phyloP scores from a whole-genome alignment of 2,797 vertebrate genomes.

The Aphelocoma californica region DNA sequence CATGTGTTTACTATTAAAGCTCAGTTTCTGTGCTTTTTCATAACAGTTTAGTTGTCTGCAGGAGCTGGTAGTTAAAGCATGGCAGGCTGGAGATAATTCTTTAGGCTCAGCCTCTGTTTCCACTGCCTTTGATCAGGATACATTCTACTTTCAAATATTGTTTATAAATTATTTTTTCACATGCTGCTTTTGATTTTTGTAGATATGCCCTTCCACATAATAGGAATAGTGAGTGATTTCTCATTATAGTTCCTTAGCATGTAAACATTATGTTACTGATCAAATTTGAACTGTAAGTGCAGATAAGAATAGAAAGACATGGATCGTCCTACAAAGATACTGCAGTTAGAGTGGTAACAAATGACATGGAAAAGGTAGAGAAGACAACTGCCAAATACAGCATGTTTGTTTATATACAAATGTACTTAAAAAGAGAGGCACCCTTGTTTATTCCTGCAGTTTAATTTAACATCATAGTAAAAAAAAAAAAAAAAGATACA shows the following conservation, averaged over 20 bases:
- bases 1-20: conserved; percentile 46
- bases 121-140: conserved; percentile 38
- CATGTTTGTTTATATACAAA: neutral
- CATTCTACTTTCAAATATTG: neutral
- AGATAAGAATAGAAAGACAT: neutral
- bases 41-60: conserved; percentile 26
- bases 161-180: neutral
- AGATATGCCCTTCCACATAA: neutral
- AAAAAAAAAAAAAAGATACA: neutral
- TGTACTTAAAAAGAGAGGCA: neutral
- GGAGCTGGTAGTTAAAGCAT: conserved; percentile 7
- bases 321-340: neutral
- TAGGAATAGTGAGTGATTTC: neutral
- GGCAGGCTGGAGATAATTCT: conserved; percentile 18
- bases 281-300: neutral
- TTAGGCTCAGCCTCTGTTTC: conserved; percentile 12
- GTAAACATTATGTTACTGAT: neutral
- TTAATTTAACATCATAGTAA: neutral
- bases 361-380: neutral
- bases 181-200: neutral
- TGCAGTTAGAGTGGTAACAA: neutral
- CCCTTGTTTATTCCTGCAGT: neutral
- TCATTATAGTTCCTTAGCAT: neutral
- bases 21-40: conserved; percentile 41
- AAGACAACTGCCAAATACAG: neutral